phyloP scores from a whole-genome alignment of 2,113 vertebrate species.

The Elachura formosa region DNA sequence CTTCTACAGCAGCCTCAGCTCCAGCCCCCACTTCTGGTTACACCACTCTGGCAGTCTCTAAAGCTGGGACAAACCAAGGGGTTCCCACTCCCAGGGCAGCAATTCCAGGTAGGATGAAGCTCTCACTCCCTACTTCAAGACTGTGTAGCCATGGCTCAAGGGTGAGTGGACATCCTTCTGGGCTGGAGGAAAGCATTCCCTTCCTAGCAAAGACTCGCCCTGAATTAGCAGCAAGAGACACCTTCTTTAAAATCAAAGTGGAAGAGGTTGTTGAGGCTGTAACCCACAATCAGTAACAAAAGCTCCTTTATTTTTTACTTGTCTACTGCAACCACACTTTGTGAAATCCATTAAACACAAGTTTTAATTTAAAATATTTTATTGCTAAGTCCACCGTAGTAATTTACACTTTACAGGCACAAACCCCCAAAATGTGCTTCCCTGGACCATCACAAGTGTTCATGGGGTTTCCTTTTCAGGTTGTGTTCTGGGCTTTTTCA shows the following conservation, averaged over 20 bases:
- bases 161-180: rapidly evolving
- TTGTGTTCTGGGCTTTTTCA: rapidly evolving
- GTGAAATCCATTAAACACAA: neutral
- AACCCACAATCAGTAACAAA: neutral
- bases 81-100: neutral
- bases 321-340: neutral
- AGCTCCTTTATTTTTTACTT: neutral
- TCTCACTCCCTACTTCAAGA: neutral
- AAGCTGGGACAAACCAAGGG: neutral
- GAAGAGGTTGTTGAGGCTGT: neutral
- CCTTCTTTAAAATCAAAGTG: neutral
- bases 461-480: neutral
- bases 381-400: neutral
- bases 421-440: neutral
- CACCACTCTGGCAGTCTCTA: neutral
- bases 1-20: neutral
- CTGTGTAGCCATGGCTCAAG: neutral
- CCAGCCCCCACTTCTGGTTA: neutral
- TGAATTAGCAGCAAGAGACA: neutral
- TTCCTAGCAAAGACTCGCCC: neutral
- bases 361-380: neutral
- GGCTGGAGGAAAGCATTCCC: neutral
- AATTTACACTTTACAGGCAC: neutral
- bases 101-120: neutral
- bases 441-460: neutral